Evolutionary conservation across 92 coral and sea anemone genomes (phyloP).

Genomic region (Isaurus tuberculatus): DNA sequence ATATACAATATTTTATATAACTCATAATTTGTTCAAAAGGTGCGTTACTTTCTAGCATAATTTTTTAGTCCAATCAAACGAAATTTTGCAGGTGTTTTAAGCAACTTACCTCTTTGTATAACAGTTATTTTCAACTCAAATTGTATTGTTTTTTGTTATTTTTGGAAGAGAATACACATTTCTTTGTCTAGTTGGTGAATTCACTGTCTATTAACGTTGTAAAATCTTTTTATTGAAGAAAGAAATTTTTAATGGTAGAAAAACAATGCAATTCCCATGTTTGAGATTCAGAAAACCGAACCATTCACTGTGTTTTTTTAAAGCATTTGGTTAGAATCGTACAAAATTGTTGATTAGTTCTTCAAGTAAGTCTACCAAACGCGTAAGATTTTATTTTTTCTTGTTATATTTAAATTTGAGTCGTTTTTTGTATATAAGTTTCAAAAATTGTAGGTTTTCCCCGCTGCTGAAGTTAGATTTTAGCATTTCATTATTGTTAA

Average conservation of each 20-base stretch:
- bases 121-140: background rate
- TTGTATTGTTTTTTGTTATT: slow-evolving; percentile 1
- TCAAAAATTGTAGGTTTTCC: background rate
- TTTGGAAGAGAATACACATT: background rate
- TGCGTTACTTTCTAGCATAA: background rate
- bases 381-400: background rate
- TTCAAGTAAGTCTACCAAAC: background rate
- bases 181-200: background rate
- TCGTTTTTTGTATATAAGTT: background rate
- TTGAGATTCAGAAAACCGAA: background rate
- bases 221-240: background rate
- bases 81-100: slow-evolving; percentile 17
- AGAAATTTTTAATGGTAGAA: background rate
- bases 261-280: background rate
- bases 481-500: background rate
- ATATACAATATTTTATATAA: background rate
- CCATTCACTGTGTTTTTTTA: background rate
- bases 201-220: background rate
- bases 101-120: background rate
- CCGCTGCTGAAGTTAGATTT: background rate
- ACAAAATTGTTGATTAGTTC: background rate
- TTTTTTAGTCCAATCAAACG: background rate
- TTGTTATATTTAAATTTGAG: background rate
- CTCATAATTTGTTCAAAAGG: background rate
- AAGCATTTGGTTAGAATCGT: background rate